Conservation (phyloP, 2,888 invertebrate genomes). For the Drosophila gaucha region DNA sequence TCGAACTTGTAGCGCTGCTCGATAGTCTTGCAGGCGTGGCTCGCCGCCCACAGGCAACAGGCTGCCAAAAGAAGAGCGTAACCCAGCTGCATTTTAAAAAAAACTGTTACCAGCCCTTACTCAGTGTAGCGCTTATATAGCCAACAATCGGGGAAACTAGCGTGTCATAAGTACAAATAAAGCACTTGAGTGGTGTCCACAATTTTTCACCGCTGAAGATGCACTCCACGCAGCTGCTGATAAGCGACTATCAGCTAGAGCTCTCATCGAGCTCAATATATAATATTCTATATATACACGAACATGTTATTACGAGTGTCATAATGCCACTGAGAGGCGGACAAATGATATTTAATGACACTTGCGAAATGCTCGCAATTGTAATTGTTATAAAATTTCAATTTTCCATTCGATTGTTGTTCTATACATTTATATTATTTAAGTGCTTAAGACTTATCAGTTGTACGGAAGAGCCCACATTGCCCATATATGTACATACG, state of each 20-base stretch:
- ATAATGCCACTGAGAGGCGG: neutral
- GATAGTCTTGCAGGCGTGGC: conserved; percentile 61
- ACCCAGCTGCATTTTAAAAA: conserved; percentile 22
- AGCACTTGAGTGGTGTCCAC: conserved; percentile 42
- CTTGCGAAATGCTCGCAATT: conserved; percentile 3
- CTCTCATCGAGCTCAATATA: conserved; percentile 5
- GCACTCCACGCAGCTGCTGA: conserved; percentile 33
- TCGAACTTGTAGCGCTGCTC: conserved; percentile 77
- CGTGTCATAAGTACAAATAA: conserved; percentile 23
- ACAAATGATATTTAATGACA: conserved; percentile 1
- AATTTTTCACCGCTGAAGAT: conserved; percentile 23
- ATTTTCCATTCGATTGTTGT: conserved; percentile 12
- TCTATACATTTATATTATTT: neutral
- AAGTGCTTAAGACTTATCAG: neutral
- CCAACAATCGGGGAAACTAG: neutral
- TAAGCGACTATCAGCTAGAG: conserved; percentile 31
- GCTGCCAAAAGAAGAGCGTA: conserved; percentile 28
- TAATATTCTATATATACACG: neutral
- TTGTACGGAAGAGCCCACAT: neutral
- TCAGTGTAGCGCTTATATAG: conserved; percentile 28
- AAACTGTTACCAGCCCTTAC: conserved; percentile 11
- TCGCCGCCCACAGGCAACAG: conserved; percentile 41
- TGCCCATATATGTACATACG: neutral
- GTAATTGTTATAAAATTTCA: neutral
- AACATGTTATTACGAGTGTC: conserved; percentile 3